phyloP scores from a whole-genome alignment of 2,113 vertebrate genomes.

The Candoia aspera region DNA sequence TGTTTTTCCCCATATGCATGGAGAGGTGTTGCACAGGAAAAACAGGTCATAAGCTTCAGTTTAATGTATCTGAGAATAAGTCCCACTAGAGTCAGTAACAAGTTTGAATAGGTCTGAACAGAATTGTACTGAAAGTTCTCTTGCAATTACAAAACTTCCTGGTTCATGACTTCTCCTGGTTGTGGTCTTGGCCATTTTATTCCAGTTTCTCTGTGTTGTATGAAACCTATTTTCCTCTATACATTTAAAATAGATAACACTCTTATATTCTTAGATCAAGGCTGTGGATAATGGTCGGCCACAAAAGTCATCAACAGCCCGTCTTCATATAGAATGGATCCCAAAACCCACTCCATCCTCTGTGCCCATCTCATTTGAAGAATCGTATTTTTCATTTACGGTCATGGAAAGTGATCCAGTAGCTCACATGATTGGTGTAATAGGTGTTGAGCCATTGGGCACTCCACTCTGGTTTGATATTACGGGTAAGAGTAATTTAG shows the following conservation, averaged over 20 bases:
- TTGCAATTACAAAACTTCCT: not conserved
- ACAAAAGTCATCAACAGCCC: slow-evolving; percentile 91
- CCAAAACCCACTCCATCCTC: slow-evolving; percentile 80
- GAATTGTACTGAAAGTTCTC: not conserved
- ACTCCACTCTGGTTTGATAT: slow-evolving; percentile 95
- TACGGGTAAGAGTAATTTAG: slow-evolving; percentile 78
- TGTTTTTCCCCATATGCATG: not conserved
- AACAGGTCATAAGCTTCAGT: not conserved
- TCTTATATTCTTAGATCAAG: slow-evolving; percentile 84
- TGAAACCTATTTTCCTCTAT: slow-evolving; percentile 22
- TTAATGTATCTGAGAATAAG: not conserved
- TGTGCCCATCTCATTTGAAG: slow-evolving; percentile 86
- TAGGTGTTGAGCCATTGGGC: slow-evolving; percentile 85
- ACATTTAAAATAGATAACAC: slow-evolving; percentile 40
- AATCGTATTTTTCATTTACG: slow-evolving; percentile 87
- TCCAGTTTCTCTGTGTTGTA: slow-evolving; percentile 4
- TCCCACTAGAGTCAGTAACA: not conserved
- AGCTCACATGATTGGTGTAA: slow-evolving; percentile 95
- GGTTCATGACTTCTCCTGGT: not conserved
- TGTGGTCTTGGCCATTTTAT: not conserved
- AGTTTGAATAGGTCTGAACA: not conserved
- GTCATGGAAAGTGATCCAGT: slow-evolving; percentile 98
- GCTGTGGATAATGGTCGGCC: slow-evolving; percentile 97
- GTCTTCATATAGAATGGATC: slow-evolving; percentile 97
- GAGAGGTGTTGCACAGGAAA: too few species aligned